Conservation (phyloP, 2,113 vertebrate species). For the Malurus cyaneus region DNA sequence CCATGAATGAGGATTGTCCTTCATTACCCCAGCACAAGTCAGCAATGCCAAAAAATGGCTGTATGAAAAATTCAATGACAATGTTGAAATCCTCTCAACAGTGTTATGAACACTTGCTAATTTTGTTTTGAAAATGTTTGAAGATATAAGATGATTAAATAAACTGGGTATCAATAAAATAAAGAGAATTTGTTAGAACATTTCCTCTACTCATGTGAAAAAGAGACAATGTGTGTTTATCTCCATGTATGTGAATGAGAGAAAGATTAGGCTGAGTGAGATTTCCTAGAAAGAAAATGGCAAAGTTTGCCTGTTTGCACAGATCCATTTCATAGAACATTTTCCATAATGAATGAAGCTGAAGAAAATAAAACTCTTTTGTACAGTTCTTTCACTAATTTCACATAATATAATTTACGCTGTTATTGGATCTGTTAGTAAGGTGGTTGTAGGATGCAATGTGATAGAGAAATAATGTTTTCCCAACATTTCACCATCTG, state of each 20-base stretch:
- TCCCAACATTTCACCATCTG: neutral
- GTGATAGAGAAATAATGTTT: constrained; percentile 7
- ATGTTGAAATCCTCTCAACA: neutral
- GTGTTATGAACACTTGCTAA: neutral
- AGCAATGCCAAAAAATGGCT: neutral
- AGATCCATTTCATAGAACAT: neutral
- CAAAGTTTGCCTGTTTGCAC: neutral
- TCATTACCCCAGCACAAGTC: neutral
- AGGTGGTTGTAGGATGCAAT: neutral
- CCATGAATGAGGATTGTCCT: neutral
- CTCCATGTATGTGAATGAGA: fast-evolving
- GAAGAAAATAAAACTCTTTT: neutral
- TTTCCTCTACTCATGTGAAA: neutral
- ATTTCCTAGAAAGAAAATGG: neutral
- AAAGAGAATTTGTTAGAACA: neutral
- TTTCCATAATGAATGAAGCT: neutral
- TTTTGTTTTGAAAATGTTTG: neutral
- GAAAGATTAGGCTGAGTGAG: neutral
- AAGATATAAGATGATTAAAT: neutral
- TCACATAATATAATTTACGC: neutral
- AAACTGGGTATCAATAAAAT: neutral
- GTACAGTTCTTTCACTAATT: neutral
- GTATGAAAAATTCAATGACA: neutral
- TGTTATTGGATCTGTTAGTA: neutral
- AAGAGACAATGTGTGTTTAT: neutral